These are phyloP conservation scores for Phorcus lineatus DNA, from an alignment of 2,888 invertebrate species.

Conservation along the genomic window DNA sequence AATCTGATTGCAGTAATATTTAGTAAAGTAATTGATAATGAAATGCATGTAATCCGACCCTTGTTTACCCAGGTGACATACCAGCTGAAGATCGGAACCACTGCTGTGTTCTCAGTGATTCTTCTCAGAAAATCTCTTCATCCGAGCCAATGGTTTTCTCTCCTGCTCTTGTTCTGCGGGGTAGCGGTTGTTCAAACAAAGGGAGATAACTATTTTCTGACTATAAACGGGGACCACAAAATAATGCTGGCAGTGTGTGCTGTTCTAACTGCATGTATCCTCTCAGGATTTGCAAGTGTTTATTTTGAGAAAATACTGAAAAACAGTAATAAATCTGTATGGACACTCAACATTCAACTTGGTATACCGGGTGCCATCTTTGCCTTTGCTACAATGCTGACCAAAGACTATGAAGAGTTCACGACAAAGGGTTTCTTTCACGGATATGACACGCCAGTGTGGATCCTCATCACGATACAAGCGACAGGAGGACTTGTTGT, in stretches of 20 bases:
- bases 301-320: conserved; percentile 79
- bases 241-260: conserved; percentile 72
- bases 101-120: conserved; percentile 94
- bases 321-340: conserved; percentile 74
- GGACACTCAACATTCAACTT: conserved; percentile 78
- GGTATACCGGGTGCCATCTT: conserved; percentile 58
- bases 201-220: background rate
- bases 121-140: conserved; percentile 87
- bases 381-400: conserved; percentile 8
- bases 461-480: background rate
- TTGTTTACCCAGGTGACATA: conserved; percentile 29
- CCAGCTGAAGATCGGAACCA: conserved; percentile 87
- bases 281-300: conserved; percentile 79
- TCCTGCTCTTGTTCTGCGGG: conserved; percentile 86
- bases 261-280: conserved; percentile 77
- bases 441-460: background rate
- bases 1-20: too few species aligned
- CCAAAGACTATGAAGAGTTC: background rate
- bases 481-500: background rate
- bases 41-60: background rate
- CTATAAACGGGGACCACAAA: background rate
- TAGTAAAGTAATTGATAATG: too few species aligned
- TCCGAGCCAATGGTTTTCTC: conserved; percentile 90
- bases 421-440: background rate
- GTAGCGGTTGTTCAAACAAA: conserved; percentile 78